phyloP scores from a whole-genome alignment of 2,888 invertebrate genomes.

The Spilarctia lutea region DNA sequence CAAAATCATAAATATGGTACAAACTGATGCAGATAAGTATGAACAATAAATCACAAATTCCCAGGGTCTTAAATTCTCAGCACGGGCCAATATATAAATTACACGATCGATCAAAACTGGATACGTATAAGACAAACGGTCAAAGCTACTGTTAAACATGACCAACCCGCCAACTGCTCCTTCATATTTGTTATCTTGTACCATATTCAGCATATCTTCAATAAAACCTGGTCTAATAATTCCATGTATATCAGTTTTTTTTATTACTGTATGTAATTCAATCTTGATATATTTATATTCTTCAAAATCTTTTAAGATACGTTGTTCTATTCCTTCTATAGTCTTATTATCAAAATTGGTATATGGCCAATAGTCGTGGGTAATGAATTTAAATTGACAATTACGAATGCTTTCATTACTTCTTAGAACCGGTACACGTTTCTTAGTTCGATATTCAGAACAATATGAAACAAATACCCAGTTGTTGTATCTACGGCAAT shows the following conservation, averaged over 20 bases:
- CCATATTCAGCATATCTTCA: conserved; percentile 42
- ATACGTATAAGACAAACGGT: conserved; percentile 40
- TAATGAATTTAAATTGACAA: conserved; percentile 47
- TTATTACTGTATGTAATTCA: conserved; percentile 43
- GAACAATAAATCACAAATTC: conserved; percentile 30
- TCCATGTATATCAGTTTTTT: conserved; percentile 51
- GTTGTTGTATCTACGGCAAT: conserved; percentile 40
- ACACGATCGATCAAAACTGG: conserved; percentile 43
- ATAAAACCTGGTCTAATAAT: conserved; percentile 40
- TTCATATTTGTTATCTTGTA: conserved; percentile 48
- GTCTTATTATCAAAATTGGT: conserved; percentile 45
- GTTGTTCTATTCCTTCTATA: conserved; percentile 48
- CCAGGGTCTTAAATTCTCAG: conserved; percentile 41
- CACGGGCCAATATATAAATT: conserved; percentile 34
- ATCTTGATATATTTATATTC: conserved; percentile 42
- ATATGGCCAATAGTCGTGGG: conserved; percentile 53
- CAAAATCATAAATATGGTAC: conserved; percentile 43
- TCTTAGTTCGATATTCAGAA: conserved; percentile 21
- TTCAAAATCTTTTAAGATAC: conserved; percentile 45
- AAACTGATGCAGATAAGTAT: conserved; percentile 19
- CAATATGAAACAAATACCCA: conserved; percentile 29
- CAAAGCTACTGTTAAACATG: background rate
- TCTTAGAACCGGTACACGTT: conserved; percentile 1
- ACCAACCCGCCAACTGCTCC: conserved; percentile 41
- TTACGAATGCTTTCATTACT: conserved; percentile 20